Evolutionary conservation across 92 coral and sea anemone genomes (phyloP).

Genomic region (Isaurus tuberculatus): DNA sequence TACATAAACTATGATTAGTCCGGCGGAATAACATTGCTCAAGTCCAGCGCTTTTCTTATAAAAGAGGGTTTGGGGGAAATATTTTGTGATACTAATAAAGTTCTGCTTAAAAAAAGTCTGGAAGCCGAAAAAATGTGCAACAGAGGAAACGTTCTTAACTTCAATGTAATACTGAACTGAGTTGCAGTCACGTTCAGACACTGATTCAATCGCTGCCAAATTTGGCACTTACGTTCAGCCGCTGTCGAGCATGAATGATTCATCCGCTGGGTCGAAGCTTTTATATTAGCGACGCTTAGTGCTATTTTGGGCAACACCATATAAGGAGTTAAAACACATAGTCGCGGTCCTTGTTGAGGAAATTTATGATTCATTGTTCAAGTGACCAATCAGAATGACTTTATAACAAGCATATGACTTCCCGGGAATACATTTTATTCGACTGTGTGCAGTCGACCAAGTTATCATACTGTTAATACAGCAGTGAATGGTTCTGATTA

Average conservation of each 20-base stretch:
- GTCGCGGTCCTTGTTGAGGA: conserved; percentile 73
- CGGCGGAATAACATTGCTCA: too few species aligned
- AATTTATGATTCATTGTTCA: conserved; percentile 80
- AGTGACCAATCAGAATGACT: conserved; percentile 78
- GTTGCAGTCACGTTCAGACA: conserved; percentile 36
- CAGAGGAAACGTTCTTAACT: background rate
- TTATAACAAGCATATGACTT: conserved; percentile 82
- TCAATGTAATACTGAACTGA: background rate
- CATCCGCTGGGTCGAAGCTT: conserved; percentile 49
- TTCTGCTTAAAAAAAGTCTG: too few species aligned
- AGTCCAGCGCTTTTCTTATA: background rate
- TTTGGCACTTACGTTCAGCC: conserved; percentile 21
- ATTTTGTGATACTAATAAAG: background rate
- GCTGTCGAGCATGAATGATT: conserved; percentile 17
- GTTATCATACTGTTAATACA: conserved; percentile 49
- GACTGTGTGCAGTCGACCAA: conserved; percentile 82
- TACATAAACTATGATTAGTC: conserved; percentile 8
- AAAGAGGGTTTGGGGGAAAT: background rate
- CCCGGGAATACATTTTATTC: conserved; percentile 68
- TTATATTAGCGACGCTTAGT: conserved; percentile 69
- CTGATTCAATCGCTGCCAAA: background rate
- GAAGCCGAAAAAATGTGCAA: background rate
- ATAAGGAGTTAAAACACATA: conserved; percentile 88
- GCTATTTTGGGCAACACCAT: conserved; percentile 95
- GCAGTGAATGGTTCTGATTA: conserved; percentile 12